These are phyloP conservation scores for Agriopis marginaria DNA, from an alignment of 2,888 invertebrate genomes.

Conservation along the genomic window DNA sequence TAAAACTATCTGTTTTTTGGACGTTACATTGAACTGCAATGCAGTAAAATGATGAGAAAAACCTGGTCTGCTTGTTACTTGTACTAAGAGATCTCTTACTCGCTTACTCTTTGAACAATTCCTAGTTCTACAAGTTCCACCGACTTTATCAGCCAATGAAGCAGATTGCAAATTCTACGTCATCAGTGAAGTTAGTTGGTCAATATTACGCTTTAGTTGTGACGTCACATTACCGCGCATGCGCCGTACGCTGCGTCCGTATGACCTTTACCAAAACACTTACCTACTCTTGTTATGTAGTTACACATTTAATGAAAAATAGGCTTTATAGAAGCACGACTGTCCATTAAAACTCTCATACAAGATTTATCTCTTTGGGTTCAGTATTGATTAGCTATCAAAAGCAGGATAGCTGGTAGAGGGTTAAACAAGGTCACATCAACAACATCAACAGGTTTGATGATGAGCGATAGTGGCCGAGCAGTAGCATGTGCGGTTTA, in stretches of 20 bases:
- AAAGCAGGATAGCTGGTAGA: not conserved
- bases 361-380: not conserved
- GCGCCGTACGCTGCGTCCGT: constrained; percentile 50
- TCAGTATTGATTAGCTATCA: not conserved
- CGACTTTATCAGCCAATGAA: not conserved
- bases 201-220: constrained; percentile 67
- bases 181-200: constrained; percentile 55
- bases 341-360: not conserved
- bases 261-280: constrained; percentile 65
- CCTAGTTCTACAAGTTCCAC: not conserved
- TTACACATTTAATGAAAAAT: not conserved
- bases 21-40: no score
- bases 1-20: no score
- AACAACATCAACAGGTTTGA: no score
- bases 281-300: constrained; percentile 22
- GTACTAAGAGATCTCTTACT: no score
- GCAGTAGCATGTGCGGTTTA: no score
- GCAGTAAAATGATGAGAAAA: no score
- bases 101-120: not conserved
- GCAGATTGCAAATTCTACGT: constrained; percentile 11
- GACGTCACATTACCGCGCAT: constrained; percentile 77
- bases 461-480: no score
- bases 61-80: no score
- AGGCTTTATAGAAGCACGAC: not conserved
- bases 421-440: no score